Evolutionary conservation across 2,113 vertebrate genomes (phyloP).

Genomic region (Atractosteus spatula): DNA sequence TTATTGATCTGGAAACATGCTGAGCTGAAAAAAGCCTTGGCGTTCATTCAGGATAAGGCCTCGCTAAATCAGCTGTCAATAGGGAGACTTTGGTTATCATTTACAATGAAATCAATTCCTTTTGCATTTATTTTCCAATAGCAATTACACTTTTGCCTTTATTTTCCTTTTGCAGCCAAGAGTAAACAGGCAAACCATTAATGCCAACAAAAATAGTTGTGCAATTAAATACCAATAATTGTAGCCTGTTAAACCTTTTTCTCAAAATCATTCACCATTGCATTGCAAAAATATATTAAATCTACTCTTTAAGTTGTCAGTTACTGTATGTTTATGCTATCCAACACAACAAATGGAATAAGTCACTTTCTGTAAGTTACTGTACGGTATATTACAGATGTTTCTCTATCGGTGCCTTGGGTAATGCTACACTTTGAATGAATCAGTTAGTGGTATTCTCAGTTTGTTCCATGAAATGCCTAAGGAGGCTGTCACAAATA

Average conservation of each 20-base stretch:
- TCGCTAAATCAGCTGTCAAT: conserved; percentile 44
- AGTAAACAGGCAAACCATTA: conserved; percentile 16
- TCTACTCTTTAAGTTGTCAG: no score
- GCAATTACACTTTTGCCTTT: conserved; percentile 34
- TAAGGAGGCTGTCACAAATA: no score
- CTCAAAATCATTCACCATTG: background rate
- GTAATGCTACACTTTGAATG: no score
- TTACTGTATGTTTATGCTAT: no score
- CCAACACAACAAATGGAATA: no score
- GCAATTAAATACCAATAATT: no score
- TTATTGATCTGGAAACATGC: conserved; percentile 83
- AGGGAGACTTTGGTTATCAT: conserved; percentile 39
- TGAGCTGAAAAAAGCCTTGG: conserved; percentile 55
- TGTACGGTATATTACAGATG: no score
- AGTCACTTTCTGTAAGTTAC: no score
- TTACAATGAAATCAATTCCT: conserved; percentile 46
- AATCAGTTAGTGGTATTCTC: no score
- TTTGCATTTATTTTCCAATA: conserved; percentile 36
- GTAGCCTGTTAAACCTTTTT: background rate
- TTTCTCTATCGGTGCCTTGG: no score
- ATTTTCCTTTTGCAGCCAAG: conserved; percentile 10
- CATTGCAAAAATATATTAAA: no score
- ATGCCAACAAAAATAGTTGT: background rate
- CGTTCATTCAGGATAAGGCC: conserved; percentile 32
- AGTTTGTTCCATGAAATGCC: no score